phyloP scores from a whole-genome alignment of 2,888 invertebrate species.

The Pseudococcus viburni region DNA sequence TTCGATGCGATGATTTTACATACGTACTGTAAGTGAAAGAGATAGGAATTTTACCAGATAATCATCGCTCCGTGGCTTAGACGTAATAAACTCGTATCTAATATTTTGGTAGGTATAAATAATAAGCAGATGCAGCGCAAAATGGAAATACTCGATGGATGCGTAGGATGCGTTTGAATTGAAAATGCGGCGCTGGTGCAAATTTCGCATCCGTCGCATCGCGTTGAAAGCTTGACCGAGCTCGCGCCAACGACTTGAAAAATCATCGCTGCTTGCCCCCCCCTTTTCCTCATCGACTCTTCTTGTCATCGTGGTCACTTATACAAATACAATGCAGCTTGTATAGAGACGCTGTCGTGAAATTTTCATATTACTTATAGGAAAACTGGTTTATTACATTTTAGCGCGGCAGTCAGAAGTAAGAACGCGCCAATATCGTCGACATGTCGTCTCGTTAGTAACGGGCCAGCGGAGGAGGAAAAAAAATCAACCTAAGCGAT shows the following conservation, averaged over 20 bases:
- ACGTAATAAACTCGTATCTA: too few relatives aligned
- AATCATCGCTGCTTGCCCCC: not conserved
- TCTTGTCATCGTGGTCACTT: too few relatives aligned
- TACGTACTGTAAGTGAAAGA: not conserved
- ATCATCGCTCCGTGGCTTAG: not conserved
- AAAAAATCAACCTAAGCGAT: conserved; percentile 2
- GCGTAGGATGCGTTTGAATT: not conserved
- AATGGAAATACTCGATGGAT: not conserved
- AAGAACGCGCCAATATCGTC: conserved; percentile 5
- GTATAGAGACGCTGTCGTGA: not conserved
- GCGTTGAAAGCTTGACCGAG: not conserved
- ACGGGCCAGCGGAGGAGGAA: not conserved
- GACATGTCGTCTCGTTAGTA: conserved; percentile 37
- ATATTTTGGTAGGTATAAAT: not conserved
- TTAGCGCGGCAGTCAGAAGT: not conserved
- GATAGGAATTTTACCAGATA: not conserved
- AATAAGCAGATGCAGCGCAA: not conserved
- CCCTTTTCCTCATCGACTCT: not conserved
- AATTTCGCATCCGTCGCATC: not conserved
- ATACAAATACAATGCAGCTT: too few relatives aligned
- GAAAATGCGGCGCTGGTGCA: not conserved
- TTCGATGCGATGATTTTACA: not conserved
- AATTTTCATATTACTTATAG: not conserved
- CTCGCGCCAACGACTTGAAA: not conserved
- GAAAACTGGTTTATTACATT: conserved; percentile 21